Percentiles rank a stretch among this genome's conserved stretches.
phyloP scores from a whole-genome alignment of 1,140 invertebrate species.

The Euura saliciscinereae region DNA sequence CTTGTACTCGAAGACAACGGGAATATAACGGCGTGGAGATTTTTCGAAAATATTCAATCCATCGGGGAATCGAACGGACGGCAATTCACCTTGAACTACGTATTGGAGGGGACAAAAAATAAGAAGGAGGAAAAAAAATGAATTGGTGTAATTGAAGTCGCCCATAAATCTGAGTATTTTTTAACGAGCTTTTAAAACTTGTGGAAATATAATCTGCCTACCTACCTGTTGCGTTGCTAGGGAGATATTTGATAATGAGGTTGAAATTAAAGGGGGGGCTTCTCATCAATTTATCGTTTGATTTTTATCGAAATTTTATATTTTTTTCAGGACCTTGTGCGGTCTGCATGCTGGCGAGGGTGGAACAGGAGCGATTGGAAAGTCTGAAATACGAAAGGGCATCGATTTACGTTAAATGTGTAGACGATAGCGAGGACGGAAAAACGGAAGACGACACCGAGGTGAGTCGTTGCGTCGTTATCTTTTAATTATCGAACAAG shows the following conservation, averaged over 20 bases:
- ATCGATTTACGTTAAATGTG: slow-evolving; percentile 52
- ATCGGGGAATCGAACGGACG: no score
- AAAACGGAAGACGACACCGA: slow-evolving; percentile 44
- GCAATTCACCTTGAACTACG: no score
- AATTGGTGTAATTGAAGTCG: no score
- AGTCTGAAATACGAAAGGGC: slow-evolving; percentile 55
- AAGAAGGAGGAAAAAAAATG: no score
- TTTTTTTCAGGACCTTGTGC: slow-evolving; percentile 46
- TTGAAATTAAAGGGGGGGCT: background rate
- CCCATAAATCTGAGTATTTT: background rate
- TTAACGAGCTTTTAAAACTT: background rate
- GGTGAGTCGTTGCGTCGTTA: slow-evolving; percentile 31
- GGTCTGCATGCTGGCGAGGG: slow-evolving; percentile 46
- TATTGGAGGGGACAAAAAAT: no score
- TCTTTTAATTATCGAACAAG: no score
- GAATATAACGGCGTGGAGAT: no score
- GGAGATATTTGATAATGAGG: background rate
- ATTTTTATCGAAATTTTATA: slow-evolving; percentile 6
- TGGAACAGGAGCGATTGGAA: slow-evolving; percentile 50
- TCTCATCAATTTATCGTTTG: background rate
- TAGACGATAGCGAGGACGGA: slow-evolving; percentile 50
- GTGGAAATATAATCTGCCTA: background rate
- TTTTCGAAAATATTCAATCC: no score
- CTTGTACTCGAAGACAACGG: background rate
- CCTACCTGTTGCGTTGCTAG: background rate